Evolutionary conservation across 1,140 invertebrate genomes (phyloP).

Genomic region (Platyscapa corneri): DNA sequence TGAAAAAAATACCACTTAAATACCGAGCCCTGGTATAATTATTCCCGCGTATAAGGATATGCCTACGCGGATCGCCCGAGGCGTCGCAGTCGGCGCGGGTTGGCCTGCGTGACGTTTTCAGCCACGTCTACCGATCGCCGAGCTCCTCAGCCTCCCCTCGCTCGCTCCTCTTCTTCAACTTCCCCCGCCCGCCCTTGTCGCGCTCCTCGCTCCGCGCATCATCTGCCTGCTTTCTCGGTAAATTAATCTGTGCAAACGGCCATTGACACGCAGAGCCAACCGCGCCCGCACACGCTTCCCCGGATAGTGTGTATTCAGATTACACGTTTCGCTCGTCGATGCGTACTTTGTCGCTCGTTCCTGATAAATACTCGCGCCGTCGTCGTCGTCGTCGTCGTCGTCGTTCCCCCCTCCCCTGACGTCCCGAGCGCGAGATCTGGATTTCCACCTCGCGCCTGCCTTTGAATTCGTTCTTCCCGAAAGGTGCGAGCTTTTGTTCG

Average conservation of each 20-base stretch:
- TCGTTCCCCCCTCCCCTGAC: too few species aligned
- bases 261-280: conserved; percentile 28
- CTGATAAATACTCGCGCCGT: not conserved
- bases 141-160: too few species aligned
- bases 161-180: too few species aligned
- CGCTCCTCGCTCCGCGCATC: not conserved
- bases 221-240: conserved; percentile 43
- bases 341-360: not conserved
- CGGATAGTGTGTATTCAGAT: not conserved
- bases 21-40: conserved; percentile 27
- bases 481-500: too few species aligned
- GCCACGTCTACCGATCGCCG: not conserved
- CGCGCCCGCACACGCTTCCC: not conserved
- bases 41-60: conserved; percentile 18
- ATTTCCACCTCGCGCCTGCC: too few species aligned
- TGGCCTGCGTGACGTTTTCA: not conserved
- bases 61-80: not conserved
- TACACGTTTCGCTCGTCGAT: not conserved
- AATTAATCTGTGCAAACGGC: conserved; percentile 48
- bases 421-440: too few species aligned
- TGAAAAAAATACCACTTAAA: conserved; percentile 25
- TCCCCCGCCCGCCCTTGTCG: too few species aligned
- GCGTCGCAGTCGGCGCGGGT: not conserved
- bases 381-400: too few species aligned
- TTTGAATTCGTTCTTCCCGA: too few species aligned